Evolutionary conservation across 1,140 invertebrate genomes (phyloP).

Genomic region (Micrasema minimum): DNA sequence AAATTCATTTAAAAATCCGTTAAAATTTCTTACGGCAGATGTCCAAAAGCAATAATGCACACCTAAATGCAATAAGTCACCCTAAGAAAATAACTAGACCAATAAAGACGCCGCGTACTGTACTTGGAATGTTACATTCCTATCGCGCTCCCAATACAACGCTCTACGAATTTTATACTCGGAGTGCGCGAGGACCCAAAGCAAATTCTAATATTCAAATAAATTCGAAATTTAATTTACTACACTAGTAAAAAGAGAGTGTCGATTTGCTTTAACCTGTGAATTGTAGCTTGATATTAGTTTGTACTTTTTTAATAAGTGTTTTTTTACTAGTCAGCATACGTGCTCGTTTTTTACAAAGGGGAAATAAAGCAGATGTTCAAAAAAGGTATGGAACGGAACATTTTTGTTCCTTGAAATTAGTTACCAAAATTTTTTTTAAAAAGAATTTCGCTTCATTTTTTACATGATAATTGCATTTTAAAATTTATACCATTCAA

Average conservation of each 20-base stretch:
- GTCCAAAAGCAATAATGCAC: slow-evolving; percentile 5
- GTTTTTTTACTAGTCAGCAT: neutral
- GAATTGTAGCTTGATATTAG: neutral
- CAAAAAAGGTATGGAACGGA: no score
- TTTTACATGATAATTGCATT: no score
- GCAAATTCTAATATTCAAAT: neutral
- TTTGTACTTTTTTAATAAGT: neutral
- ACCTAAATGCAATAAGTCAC: slow-evolving; percentile 17
- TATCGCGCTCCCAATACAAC: neutral
- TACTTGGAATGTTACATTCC: neutral
- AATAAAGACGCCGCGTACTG: neutral
- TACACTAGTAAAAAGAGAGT: neutral
- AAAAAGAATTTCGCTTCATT: no score
- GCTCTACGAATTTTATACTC: neutral
- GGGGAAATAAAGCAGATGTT: no score
- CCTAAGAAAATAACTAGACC: slow-evolving; percentile 3
- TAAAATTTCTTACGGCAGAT: slow-evolving; percentile 28
- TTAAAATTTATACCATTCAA: no score
- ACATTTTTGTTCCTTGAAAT: no score
- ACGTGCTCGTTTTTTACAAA: no score
- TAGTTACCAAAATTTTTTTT: no score
- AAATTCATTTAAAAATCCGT: slow-evolving; percentile 22
- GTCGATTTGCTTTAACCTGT: neutral
- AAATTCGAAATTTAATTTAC: neutral
- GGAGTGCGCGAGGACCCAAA: neutral